phyloP scores from a whole-genome alignment of 1,140 invertebrate species.

The Aphelenchoides avenae region DNA sequence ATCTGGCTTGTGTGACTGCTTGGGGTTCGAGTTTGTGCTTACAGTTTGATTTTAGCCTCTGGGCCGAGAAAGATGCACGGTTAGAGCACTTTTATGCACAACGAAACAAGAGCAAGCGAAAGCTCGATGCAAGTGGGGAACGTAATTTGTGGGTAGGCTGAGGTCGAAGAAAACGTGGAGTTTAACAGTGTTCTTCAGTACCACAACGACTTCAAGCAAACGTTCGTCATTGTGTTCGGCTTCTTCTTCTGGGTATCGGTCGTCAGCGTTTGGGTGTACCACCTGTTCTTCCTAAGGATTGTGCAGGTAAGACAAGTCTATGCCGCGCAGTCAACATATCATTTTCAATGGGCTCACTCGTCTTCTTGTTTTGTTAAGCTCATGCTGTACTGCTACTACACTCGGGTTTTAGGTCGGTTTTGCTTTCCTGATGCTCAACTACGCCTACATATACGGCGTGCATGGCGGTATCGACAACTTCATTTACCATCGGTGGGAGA shows the following conservation, averaged over 20 bases:
- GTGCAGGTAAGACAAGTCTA: constrained; percentile 45
- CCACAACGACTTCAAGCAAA: constrained; percentile 34
- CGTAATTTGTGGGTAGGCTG: constrained; percentile 33
- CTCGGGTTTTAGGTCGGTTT: constrained; percentile 30
- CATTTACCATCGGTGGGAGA: constrained; percentile 29
- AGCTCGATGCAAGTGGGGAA: constrained; percentile 33
- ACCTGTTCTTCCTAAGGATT: constrained; percentile 48
- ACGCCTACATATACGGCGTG: constrained; percentile 38
- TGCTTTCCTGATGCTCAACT: constrained; percentile 40
- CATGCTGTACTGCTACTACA: constrained; percentile 7
- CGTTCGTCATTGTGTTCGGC: constrained; percentile 48
- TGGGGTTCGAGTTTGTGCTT: not conserved
- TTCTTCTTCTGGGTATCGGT: constrained; percentile 53
- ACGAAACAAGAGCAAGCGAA: constrained; percentile 25
- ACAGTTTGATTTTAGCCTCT: constrained; percentile 34
- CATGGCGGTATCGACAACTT: constrained; percentile 40
- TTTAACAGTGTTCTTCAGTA: constrained; percentile 25
- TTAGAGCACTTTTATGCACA: constrained; percentile 49
- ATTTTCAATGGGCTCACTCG: not conserved
- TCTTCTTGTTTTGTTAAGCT: not conserved
- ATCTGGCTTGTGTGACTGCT: not conserved
- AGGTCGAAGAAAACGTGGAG: not conserved
- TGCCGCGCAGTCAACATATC: not conserved
- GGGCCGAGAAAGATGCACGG: constrained; percentile 47
- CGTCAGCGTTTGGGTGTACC: constrained; percentile 49